Evolutionary conservation across 1,140 invertebrate genomes (phyloP).

Genomic region (Papilio aristodemus): DNA sequence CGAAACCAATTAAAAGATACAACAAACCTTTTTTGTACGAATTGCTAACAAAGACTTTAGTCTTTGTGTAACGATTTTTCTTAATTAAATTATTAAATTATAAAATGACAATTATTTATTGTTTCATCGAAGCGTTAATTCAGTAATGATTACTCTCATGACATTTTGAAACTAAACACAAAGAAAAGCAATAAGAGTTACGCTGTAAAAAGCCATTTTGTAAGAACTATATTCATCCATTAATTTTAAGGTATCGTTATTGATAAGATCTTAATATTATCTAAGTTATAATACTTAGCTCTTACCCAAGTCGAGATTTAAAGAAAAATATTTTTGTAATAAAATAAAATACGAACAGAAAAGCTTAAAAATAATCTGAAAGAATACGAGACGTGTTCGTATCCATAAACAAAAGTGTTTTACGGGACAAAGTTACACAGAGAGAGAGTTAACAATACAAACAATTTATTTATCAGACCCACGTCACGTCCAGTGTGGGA

Average conservation of each 20-base stretch:
- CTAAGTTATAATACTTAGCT: no score
- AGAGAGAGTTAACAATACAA: conserved; percentile 29
- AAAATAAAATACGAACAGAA: not conserved
- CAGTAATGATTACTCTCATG: no score
- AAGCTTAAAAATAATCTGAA: not conserved
- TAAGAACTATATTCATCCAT: no score
- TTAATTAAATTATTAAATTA: not conserved
- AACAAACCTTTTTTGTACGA: conserved; percentile 8
- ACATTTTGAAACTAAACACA: no score
- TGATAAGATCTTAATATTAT: no score
- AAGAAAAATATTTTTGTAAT: no score
- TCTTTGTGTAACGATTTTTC: not conserved
- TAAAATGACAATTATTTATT: not conserved
- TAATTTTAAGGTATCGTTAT: no score
- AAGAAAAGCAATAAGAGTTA: no score
- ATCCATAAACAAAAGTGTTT: conserved; percentile 19
- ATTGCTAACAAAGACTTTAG: conserved; percentile 12
- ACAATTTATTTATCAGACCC: conserved; percentile 33
- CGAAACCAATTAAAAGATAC: conserved; percentile 52
- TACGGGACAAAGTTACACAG: conserved; percentile 18
- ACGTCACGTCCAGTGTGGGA: conserved; percentile 25
- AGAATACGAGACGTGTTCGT: not conserved
- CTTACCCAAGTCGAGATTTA: no score
- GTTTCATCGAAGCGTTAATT: not conserved
- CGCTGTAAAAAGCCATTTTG: no score